Evolutionary conservation across 2,113 vertebrate genomes (phyloP).

Genomic region (Anseranas semipalmata): DNA sequence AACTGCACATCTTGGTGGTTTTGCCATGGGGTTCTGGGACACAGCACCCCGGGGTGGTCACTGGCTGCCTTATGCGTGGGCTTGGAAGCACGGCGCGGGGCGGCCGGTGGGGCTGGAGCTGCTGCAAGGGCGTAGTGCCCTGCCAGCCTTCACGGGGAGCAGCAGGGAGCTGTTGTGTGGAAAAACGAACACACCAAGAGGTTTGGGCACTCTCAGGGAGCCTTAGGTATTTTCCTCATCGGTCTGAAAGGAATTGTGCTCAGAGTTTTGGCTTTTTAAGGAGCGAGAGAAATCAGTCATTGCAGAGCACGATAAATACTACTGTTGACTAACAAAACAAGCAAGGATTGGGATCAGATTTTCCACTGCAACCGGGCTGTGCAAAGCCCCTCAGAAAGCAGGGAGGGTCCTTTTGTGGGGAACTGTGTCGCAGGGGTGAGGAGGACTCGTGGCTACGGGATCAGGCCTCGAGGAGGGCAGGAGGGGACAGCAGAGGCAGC

Average conservation of each 20-base stretch:
- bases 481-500: background rate
- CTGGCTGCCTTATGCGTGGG: background rate
- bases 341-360: background rate
- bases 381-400: background rate
- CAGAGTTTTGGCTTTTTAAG: background rate
- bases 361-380: background rate
- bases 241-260: background rate
- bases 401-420: background rate
- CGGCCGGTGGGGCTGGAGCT: background rate
- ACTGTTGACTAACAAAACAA: background rate
- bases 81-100: background rate
- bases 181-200: background rate
- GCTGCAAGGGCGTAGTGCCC: rapidly evolving
- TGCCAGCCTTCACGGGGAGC: background rate
- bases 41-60: background rate
- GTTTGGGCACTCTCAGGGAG: background rate
- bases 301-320: background rate
- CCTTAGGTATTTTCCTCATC: background rate
- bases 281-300: background rate
- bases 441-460: background rate
- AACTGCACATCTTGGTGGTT: background rate
- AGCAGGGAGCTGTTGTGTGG: background rate
- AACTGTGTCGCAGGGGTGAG: background rate
- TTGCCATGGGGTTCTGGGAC: background rate
- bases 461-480: background rate